phyloP scores from a whole-genome alignment of 1,140 invertebrate genomes.

The Oncopodura yosiiana region DNA sequence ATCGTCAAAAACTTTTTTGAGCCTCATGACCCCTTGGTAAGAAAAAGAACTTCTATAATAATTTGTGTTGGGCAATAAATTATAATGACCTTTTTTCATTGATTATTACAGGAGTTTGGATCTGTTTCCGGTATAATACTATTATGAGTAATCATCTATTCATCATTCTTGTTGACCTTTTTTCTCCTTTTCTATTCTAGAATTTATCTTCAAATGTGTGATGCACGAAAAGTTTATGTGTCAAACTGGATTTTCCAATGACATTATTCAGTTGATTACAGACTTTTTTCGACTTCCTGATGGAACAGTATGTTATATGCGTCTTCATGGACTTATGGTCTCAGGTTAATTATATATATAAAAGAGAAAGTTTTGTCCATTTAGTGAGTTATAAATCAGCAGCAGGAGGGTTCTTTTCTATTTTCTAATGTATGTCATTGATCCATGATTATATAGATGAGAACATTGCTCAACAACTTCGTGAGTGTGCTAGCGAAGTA shows the following conservation, averaged over 20 bases:
- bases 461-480: conserved; percentile 30
- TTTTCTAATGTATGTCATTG: neutral
- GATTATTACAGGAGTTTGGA: conserved; percentile 32
- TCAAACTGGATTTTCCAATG: conserved; percentile 23
- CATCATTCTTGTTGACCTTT: neutral
- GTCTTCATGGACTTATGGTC: conserved; percentile 27
- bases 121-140: conserved; percentile 26
- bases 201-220: conserved; percentile 32
- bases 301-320: conserved; percentile 28
- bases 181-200: conserved; percentile 10
- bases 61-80: no score
- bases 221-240: conserved; percentile 34
- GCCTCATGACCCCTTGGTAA: conserved; percentile 33
- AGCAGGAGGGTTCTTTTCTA: neutral
- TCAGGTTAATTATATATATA: conserved; percentile 14
- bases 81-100: no score
- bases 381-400: neutral
- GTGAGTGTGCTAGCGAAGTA: conserved; percentile 32
- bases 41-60: no score
- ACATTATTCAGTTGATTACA: conserved; percentile 25
- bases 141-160: neutral
- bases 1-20: conserved; percentile 23
- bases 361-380: neutral
- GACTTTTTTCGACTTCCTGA: conserved; percentile 33
- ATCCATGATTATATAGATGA: conserved; percentile 2